These are phyloP conservation scores for Eubasilissa regina DNA, from an alignment of 1,140 invertebrate species.

Conservation along the genomic window DNA sequence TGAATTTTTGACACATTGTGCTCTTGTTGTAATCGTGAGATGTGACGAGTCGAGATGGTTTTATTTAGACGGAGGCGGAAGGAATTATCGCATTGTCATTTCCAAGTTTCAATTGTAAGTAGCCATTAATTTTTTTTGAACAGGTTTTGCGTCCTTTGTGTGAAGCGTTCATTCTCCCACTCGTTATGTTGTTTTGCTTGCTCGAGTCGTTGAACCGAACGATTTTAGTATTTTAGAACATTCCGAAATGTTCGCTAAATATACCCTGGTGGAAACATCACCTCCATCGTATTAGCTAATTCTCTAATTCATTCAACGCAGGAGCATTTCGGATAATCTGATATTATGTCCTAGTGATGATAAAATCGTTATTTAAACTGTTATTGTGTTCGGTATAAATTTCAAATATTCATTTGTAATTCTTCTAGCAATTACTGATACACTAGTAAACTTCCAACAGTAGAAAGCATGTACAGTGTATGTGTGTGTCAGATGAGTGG, in stretches of 20 bases:
- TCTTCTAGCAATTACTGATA: too few relatives aligned
- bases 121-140: not conserved
- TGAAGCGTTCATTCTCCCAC: not conserved
- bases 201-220: constrained; percentile 18
- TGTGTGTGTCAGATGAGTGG: too few relatives aligned
- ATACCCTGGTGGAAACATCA: not conserved
- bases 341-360: too few relatives aligned
- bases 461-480: too few relatives aligned
- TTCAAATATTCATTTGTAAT: too few relatives aligned
- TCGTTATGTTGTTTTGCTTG: not conserved
- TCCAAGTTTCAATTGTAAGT: constrained; percentile 10
- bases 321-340: too few relatives aligned
- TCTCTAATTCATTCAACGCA: too few relatives aligned
- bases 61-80: not conserved
- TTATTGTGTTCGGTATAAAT: too few relatives aligned
- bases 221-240: not conserved
- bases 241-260: not conserved
- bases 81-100: not conserved
- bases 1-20: not conserved
- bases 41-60: not conserved
- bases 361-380: too few relatives aligned
- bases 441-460: too few relatives aligned
- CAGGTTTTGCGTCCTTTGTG: not conserved
- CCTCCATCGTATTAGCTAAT: not conserved
- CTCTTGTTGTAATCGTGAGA: constrained; percentile 6